phyloP scores from a whole-genome alignment of 2,888 invertebrate species.

The Cyclophora punctaria region DNA sequence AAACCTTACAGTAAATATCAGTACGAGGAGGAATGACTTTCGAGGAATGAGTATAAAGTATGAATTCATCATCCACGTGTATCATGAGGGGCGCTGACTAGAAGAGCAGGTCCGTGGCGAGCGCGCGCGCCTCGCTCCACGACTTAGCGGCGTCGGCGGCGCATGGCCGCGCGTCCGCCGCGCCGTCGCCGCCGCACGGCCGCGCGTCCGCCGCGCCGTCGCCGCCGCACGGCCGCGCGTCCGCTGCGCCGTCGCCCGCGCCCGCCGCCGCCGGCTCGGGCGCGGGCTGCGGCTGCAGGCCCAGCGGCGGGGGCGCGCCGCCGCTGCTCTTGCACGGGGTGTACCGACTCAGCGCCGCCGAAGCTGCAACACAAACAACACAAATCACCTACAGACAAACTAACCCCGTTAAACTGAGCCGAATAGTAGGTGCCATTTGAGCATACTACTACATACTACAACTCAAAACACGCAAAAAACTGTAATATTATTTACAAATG shows the following conservation, averaged over 20 bases:
- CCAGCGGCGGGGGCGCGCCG: slow-evolving; percentile 86
- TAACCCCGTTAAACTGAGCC: no score
- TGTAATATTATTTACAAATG: no score
- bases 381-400: background rate
- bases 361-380: slow-evolving; percentile 54
- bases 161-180: slow-evolving; percentile 42
- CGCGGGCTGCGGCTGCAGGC: slow-evolving; percentile 72
- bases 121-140: slow-evolving; percentile 58
- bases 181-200: slow-evolving; percentile 8
- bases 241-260: slow-evolving; percentile 30
- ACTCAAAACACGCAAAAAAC: no score
- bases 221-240: slow-evolving; percentile 24
- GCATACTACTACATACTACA: no score
- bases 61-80: background rate
- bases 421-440: no score
- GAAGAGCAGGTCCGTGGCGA: slow-evolving; percentile 62
- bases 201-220: slow-evolving; percentile 17
- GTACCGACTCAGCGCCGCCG: slow-evolving; percentile 87
- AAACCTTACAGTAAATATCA: slow-evolving; percentile 17
- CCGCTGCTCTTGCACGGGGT: slow-evolving; percentile 85
- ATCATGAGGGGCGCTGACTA: slow-evolving; percentile 22
- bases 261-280: slow-evolving; percentile 17
- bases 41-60: slow-evolving; percentile 29
- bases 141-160: slow-evolving; percentile 46
- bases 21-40: slow-evolving; percentile 33